phyloP scores from a whole-genome alignment of 2,797 vertebrate species.

The Lates japonicus region DNA sequence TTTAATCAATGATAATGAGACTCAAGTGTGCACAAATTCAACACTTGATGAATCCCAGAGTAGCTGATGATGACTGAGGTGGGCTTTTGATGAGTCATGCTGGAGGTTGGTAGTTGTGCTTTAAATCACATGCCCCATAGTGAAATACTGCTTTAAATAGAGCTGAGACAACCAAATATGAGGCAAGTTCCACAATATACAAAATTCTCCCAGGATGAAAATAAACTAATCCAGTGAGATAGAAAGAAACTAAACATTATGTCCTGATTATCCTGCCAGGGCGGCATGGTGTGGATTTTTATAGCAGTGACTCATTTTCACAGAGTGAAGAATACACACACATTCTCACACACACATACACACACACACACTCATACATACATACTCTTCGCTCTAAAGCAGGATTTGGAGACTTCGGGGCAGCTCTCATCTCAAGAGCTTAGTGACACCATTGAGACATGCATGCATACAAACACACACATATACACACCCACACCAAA shows the following conservation, averaged over 20 bases:
- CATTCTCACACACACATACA: conserved; percentile 15
- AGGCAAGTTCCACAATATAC: conserved; percentile 55
- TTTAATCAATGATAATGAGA: conserved; percentile 39
- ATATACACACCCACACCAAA: conserved; percentile 5
- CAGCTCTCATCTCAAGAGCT: conserved; percentile 72
- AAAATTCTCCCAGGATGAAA: conserved; percentile 65
- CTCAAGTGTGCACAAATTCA: conserved; percentile 12
- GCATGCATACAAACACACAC: conserved; percentile 17
- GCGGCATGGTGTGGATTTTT: conserved; percentile 74
- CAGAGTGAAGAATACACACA: conserved; percentile 51
- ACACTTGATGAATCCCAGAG: conserved; percentile 29
- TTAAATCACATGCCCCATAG: conserved; percentile 42
- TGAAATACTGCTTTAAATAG: conserved; percentile 62
- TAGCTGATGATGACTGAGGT: conserved; percentile 26
- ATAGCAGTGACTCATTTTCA: conserved; percentile 79
- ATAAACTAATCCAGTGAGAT: conserved; percentile 76
- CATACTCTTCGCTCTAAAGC: conserved; percentile 48
- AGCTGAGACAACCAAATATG: conserved; percentile 48
- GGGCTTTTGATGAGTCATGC: conserved; percentile 64
- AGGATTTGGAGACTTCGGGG: conserved; percentile 76
- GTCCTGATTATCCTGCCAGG: conserved; percentile 75
- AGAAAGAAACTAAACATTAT: conserved; percentile 77
- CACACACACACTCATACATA: conserved; percentile 8
- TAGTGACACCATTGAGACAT: conserved; percentile 72
- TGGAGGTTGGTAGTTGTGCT: conserved; percentile 50